phyloP scores from a whole-genome alignment of 2,797 vertebrate genomes.

The Pelochelys cantorii region DNA sequence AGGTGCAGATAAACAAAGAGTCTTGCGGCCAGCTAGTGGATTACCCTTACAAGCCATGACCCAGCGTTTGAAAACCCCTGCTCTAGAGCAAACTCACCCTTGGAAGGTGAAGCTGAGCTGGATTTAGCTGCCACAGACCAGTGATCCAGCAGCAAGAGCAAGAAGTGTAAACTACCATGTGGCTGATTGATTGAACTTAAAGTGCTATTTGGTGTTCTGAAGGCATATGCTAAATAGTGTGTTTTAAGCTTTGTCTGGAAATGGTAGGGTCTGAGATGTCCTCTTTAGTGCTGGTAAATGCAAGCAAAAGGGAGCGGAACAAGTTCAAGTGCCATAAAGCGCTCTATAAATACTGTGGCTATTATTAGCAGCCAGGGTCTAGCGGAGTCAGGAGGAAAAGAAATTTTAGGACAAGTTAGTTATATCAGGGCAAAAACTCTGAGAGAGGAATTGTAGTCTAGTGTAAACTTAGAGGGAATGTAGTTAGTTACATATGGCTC shows the following conservation, averaged over 20 bases:
- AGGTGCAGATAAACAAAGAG: no score
- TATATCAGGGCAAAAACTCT: not conserved
- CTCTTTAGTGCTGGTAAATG: not conserved
- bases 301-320: not conserved
- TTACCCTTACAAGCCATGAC: no score
- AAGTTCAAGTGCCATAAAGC: not conserved
- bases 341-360: not conserved
- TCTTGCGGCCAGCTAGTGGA: no score
- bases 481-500: not conserved
- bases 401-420: not conserved
- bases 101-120: conserved; percentile 17
- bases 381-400: not conserved
- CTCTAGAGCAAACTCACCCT: not conserved
- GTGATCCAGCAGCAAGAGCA: not conserved
- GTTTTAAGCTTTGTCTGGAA: not conserved
- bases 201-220: not conserved
- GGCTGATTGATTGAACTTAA: not conserved
- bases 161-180: not conserved
- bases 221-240: not conserved
- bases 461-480: not conserved
- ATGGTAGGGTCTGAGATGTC: not conserved
- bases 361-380: not conserved
- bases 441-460: not conserved
- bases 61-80: no score
- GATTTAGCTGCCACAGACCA: not conserved